phyloP scores from a whole-genome alignment of 2,888 invertebrate species.

The Tetranychus piercei region DNA sequence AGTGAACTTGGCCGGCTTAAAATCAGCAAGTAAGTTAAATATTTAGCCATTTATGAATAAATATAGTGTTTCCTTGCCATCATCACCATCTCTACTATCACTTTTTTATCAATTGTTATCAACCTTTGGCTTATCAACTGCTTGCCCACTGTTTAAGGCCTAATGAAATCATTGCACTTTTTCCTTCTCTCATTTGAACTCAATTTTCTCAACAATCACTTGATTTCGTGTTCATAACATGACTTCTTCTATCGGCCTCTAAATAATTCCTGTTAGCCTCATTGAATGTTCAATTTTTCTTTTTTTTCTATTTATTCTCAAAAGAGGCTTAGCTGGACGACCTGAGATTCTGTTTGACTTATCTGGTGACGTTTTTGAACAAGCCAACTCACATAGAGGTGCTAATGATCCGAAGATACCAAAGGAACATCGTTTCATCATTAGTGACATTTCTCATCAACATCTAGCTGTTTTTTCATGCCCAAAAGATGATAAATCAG shows the following conservation, averaged over 20 bases:
- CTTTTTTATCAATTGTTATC: too few species aligned
- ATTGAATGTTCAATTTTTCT: neutral
- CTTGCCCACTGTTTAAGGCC: too few species aligned
- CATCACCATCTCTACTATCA: too few species aligned
- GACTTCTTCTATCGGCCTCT: too few species aligned
- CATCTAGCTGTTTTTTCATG: slow-evolving; percentile 86
- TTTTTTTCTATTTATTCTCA: neutral
- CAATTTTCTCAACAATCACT: too few species aligned
- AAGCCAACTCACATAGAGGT: neutral
- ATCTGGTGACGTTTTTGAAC: neutral
- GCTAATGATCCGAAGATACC: slow-evolving; percentile 48
- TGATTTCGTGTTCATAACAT: too few species aligned
- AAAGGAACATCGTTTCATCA: slow-evolving; percentile 73
- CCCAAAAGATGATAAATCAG: slow-evolving; percentile 41
- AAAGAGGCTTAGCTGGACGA: slow-evolving; percentile 29
- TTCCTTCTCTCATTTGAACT: too few species aligned
- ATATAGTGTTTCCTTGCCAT: too few species aligned
- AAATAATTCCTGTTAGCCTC: neutral
- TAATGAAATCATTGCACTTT: too few species aligned
- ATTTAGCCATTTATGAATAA: neutral
- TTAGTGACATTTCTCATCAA: slow-evolving; percentile 74
- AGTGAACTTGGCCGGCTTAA: slow-evolving; percentile 81
- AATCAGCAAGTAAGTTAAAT: slow-evolving; percentile 40
- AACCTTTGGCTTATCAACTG: too few species aligned
- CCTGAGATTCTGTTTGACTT: slow-evolving; percentile 71